phyloP scores from a whole-genome alignment of 1,140 invertebrate species.

The Neodiprion lecontei region DNA sequence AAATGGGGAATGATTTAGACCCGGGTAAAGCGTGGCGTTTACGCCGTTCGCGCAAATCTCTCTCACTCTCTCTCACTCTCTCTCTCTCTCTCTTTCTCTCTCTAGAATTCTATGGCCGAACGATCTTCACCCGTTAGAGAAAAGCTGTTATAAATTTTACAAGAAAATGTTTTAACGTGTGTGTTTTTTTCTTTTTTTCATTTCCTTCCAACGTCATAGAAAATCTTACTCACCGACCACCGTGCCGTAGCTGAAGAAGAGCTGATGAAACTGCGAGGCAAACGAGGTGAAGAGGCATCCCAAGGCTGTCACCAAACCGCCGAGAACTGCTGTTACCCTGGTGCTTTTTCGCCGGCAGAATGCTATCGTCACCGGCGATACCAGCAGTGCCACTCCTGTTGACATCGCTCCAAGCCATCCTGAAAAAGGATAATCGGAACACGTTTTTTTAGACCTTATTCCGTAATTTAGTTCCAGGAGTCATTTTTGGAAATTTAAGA shows the following conservation, averaged over 20 bases:
- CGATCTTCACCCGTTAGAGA: too few species aligned
- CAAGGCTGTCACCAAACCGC: constrained; percentile 83
- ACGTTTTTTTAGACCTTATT: constrained; percentile 21
- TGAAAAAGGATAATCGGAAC: constrained; percentile 60
- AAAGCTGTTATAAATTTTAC: too few species aligned
- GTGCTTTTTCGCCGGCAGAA: constrained; percentile 87
- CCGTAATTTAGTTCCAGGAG: too few species aligned
- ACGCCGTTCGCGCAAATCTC: too few species aligned
- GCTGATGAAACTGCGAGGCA: constrained; percentile 86
- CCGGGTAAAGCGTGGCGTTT: neutral
- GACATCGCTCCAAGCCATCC: constrained; percentile 85
- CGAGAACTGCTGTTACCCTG: constrained; percentile 85
- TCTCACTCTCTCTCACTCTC: too few species aligned
- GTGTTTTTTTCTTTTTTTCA: too few species aligned
- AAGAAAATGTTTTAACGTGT: too few species aligned
- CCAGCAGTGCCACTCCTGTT: constrained; percentile 78
- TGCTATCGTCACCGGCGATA: constrained; percentile 85
- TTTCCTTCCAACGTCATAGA: too few species aligned
- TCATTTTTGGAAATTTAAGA: too few species aligned
- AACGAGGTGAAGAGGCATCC: constrained; percentile 89
- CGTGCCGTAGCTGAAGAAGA: constrained; percentile 85
- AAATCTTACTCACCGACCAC: constrained; percentile 64
- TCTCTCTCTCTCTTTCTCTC: too few species aligned
- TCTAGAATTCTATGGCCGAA: too few species aligned
- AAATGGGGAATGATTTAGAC: constrained; percentile 8